These are phyloP conservation scores for Nomada flava DNA, from an alignment of 2,888 invertebrate genomes.

Conservation along the genomic window DNA sequence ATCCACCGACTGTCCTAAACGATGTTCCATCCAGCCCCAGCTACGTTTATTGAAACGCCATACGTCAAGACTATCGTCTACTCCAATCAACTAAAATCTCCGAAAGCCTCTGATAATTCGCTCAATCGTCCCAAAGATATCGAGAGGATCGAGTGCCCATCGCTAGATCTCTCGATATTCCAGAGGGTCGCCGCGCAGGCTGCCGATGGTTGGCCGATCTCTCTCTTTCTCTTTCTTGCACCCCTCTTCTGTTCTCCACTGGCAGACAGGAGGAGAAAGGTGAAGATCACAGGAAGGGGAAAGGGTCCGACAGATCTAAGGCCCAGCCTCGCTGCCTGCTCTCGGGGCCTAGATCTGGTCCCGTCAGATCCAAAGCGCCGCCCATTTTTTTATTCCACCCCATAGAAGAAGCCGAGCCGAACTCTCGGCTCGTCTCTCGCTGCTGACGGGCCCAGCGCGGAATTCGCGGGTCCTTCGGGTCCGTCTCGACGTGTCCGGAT, in stretches of 20 bases:
- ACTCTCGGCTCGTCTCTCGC: constrained; percentile 40
- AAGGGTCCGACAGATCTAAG: constrained; percentile 74
- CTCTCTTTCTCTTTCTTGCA: constrained; percentile 36
- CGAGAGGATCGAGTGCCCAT: constrained; percentile 34
- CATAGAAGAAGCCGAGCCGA: constrained; percentile 49
- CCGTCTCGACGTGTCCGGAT: constrained; percentile 47
- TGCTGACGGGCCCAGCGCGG: constrained; percentile 45
- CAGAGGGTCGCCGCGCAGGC: constrained; percentile 79
- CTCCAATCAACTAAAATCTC: neutral
- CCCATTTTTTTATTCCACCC: constrained; percentile 82
- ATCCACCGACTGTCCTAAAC: too few species aligned
- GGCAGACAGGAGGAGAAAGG: constrained; percentile 41
- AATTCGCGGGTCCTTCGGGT: constrained; percentile 61
- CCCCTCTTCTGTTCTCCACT: constrained; percentile 31
- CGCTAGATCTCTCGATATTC: constrained; percentile 79
- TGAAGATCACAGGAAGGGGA: constrained; percentile 46
- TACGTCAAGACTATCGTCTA: neutral
- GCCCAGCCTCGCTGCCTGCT: constrained; percentile 76
- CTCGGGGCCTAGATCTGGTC: constrained; percentile 72
- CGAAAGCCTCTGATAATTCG: neutral
- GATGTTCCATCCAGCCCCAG: neutral
- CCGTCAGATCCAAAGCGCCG: constrained; percentile 81
- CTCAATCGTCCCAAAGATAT: neutral
- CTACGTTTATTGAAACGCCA: neutral
- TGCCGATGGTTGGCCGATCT: constrained; percentile 75